Evolutionary conservation across 37 sponge, comb jelly and placozoan genomes (phyloP).

Genomic region (Spongilla lacustris): DNA sequence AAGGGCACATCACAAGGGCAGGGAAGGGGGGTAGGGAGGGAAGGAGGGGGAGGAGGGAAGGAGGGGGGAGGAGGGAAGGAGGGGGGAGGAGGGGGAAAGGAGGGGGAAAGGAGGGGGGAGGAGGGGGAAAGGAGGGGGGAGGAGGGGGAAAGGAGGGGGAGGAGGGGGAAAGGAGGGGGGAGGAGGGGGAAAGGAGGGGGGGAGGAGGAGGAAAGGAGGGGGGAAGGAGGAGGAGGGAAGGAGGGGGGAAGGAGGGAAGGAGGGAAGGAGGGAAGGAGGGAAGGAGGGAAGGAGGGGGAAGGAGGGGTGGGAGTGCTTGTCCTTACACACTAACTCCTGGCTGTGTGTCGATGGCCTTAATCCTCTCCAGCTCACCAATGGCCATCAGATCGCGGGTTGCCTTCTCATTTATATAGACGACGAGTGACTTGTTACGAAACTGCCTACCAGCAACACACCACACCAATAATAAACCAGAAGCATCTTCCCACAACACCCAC

Average conservation of each 20-base stretch:
- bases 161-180: too few species aligned
- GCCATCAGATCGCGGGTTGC: not conserved
- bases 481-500: not conserved
- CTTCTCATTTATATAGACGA: not conserved
- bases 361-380: constrained; percentile 5
- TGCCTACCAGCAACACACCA: not conserved
- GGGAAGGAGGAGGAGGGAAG: too few species aligned
- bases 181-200: too few species aligned
- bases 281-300: not conserved
- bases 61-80: too few species aligned
- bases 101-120: too few species aligned
- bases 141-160: too few species aligned
- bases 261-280: too few species aligned
- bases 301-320: not conserved
- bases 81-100: too few species aligned
- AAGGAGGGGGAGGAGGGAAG: not conserved
- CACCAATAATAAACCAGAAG: not conserved
- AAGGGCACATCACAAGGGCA: not conserved
- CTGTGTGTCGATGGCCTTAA: not conserved
- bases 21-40: not conserved
- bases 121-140: too few species aligned
- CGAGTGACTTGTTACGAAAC: not conserved
- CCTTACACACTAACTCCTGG: not conserved
- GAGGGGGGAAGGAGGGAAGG: too few species aligned
- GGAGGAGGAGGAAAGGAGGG: too few species aligned